Base-by-base conservation (phyloP, 2,888 invertebrate species). In the Rhimphoctona megacephalus region DNA sequence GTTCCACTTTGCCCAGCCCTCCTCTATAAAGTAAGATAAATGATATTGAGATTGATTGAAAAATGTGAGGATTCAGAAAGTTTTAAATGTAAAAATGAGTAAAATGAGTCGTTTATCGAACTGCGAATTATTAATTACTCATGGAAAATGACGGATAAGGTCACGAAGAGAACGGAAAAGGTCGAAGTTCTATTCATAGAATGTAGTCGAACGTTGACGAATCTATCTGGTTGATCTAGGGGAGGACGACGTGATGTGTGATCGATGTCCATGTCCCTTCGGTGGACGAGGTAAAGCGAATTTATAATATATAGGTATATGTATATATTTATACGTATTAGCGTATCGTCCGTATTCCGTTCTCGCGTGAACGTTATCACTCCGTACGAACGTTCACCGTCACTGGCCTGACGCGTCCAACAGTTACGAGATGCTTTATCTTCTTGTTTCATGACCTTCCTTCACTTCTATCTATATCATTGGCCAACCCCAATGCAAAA, bases 291-390 rank as follows among this genome's bases (percentile, higher is more conserved):
- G 25, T 22, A 33, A n/a, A 57, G 17, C 33, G n/a, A 76, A 46
- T 57, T 30, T 52, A 66, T 67, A 70, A 30, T 19, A 43, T 43
- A 52, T 67, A 74, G 33, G 33, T 22, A 30, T 43, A 54, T n/a
- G 22, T 39, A 70, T 30, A 43, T 17, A 39, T 54, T 39, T 19
- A 46, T n/a, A 64, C 77, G 67, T 49, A 72, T 78, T 83, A 52
- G 72, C 66, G 73, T 54, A 72, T 83, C 66, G 73, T 67, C 46
- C 54, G n/a, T 19, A 43, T 19, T 46, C 30, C 57, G 14, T 33
- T 61, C 78, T 52, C 36, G 73, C 78, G 76, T 49, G 85, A 70
- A 54, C 79, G 76, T 83, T 83, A 83, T 85, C 85, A 64, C 54
- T 25, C 19, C 25, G n/a, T 36, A 43, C 73, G 70, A 85, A 52